phyloP scores from a whole-genome alignment of 2,888 invertebrate genomes.

The Pandemis corylana region DNA sequence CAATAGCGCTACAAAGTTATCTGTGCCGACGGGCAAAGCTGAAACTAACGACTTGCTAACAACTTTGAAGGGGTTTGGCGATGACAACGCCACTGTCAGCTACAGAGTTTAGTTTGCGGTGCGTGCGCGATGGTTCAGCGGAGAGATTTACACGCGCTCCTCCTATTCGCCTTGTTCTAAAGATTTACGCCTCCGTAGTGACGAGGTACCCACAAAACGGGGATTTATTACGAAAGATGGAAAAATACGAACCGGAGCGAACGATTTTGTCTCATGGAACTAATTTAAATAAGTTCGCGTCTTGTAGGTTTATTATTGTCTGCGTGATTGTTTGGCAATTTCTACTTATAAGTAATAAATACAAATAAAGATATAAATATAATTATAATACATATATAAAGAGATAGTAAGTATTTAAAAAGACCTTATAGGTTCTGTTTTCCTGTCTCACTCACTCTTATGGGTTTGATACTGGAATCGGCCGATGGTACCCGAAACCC shows the following conservation, averaged over 20 bases:
- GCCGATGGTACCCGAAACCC: too few relatives aligned
- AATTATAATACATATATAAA: too few relatives aligned
- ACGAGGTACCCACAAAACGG: neutral
- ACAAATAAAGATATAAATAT: too few relatives aligned
- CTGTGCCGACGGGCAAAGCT: neutral
- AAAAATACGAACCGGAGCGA: constrained; percentile 10
- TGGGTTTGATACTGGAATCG: too few relatives aligned
- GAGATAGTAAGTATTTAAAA: too few relatives aligned
- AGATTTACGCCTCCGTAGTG: neutral
- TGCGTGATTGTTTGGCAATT: neutral
- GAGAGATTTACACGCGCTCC: constrained; percentile 13
- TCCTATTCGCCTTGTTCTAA: neutral
- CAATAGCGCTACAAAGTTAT: constrained; percentile 6
- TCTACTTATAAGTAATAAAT: neutral
- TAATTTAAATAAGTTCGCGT: constrained; percentile 3
- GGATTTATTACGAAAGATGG: constrained; percentile 21
- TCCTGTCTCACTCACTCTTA: too few relatives aligned
- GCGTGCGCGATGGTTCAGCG: neutral
- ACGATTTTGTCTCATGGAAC: neutral
- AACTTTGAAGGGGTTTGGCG: neutral
- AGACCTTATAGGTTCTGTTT: too few relatives aligned
- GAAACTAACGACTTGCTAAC: neutral
- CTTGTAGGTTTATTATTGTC: neutral
- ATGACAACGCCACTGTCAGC: neutral
- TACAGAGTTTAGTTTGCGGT: constrained; percentile 1